A percentile compares a stretch with the other conserved stretches of the same genome.
Conservation (phyloP, 2,888 invertebrate species). For the Sinhomidia bicolor region DNA sequence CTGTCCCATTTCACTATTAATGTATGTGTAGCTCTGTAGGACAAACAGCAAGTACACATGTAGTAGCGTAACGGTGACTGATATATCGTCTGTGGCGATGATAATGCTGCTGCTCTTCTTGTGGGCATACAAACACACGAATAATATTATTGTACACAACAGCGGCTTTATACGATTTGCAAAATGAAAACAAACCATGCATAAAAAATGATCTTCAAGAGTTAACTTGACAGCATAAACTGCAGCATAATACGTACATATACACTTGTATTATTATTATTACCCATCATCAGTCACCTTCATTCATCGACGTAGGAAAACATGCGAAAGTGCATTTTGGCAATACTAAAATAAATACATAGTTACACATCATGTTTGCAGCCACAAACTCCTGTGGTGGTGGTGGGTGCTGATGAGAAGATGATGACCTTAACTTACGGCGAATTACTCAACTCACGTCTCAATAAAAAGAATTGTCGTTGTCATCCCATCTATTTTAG, state of each 20-base stretch:
- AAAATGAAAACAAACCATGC: not conserved
- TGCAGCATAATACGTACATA: too few relatives aligned
- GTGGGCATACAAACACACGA: not conserved
- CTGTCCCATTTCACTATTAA: constrained; percentile 19
- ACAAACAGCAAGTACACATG: not conserved
- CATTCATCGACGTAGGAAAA: not conserved
- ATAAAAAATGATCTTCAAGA: not conserved
- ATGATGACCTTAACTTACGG: constrained; percentile 23
- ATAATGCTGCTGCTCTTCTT: constrained; percentile 20
- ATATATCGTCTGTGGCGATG: not conserved
- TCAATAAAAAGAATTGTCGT: constrained; percentile 21
- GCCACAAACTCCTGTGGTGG: not conserved
- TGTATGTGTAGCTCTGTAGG: constrained; percentile 9
- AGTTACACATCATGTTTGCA: not conserved
- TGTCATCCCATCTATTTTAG: not conserved
- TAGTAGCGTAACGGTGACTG: not conserved
- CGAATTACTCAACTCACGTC: constrained; percentile 12
- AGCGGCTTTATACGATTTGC: not conserved
- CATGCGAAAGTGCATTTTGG: not conserved
- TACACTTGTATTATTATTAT: not conserved
- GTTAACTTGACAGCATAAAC: not conserved
- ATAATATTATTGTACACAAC: not conserved
- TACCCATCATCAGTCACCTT: not conserved
- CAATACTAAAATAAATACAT: not conserved
- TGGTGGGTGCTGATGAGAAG: constrained; percentile 12